These are phyloP conservation scores for Cetoscarus ocellatus DNA, from an alignment of 2,797 vertebrate species.

Conservation along the genomic window DNA sequence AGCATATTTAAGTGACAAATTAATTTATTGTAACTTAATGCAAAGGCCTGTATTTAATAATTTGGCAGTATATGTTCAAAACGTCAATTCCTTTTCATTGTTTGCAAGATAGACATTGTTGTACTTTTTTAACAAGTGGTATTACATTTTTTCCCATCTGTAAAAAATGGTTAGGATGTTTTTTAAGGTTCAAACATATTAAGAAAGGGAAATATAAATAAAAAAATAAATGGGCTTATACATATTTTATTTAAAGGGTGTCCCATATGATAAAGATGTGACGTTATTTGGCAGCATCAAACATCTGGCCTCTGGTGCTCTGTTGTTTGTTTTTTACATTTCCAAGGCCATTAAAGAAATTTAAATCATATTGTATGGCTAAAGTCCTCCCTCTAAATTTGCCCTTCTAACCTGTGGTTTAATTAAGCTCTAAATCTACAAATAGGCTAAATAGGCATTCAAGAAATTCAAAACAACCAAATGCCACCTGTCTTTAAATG, in stretches of 20 bases:
- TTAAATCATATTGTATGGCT: background rate
- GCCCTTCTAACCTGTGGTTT: background rate
- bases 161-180: too few relatives aligned
- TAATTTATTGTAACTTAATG: background rate
- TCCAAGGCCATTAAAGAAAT: background rate
- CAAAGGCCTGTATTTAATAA: background rate
- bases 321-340: slow-evolving; percentile 7
- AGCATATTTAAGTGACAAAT: background rate
- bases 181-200: too few relatives aligned
- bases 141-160: too few relatives aligned
- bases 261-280: slow-evolving; percentile 60
- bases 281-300: slow-evolving; percentile 39
- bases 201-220: too few relatives aligned
- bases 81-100: too few relatives aligned
- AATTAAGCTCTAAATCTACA: background rate
- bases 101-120: too few relatives aligned
- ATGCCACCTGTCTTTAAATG: background rate
- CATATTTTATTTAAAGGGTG: background rate
- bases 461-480: background rate
- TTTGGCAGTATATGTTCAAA: too few relatives aligned
- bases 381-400: slow-evolving; percentile 3
- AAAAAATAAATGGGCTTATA: too few relatives aligned
- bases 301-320: slow-evolving; percentile 18
- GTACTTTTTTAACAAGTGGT: too few relatives aligned
- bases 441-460: background rate